A percentile compares a stretch with the other conserved stretches of the same genome.
phyloP scores from a whole-genome alignment of 1,140 invertebrate genomes.

The Pseudomyrmex cubaensis region DNA sequence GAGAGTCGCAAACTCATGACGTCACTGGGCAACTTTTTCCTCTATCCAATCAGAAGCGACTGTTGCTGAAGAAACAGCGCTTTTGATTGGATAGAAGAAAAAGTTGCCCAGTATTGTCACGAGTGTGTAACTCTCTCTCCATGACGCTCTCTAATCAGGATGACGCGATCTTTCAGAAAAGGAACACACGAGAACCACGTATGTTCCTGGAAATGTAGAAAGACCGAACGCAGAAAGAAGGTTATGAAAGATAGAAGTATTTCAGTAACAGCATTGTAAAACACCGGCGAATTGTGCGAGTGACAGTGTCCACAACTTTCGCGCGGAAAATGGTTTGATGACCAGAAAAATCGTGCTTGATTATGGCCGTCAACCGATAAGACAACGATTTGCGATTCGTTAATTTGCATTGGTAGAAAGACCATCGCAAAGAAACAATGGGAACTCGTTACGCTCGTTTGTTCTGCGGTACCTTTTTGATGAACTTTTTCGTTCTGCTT shows the following conservation, averaged over 20 bases:
- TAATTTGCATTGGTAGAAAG: not conserved
- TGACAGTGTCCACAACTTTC: not conserved
- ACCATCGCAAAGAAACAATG: slow-evolving; percentile 47
- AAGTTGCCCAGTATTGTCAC: too few relatives aligned
- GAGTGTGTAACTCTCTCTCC: too few relatives aligned
- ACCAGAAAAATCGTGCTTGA: not conserved
- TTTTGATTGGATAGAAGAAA: too few relatives aligned
- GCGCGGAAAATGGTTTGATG: not conserved
- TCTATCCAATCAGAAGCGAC: too few relatives aligned
- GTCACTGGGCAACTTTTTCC: too few relatives aligned
- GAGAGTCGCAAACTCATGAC: too few relatives aligned
- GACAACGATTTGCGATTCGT: not conserved
- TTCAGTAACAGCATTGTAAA: not conserved
- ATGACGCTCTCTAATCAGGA: not conserved
- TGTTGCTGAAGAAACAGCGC: too few relatives aligned
- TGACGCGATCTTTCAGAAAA: not conserved
- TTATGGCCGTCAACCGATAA: slow-evolving; percentile 12
- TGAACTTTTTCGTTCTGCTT: slow-evolving; percentile 27
- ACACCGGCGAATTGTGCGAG: not conserved
- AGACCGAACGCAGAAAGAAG: not conserved
- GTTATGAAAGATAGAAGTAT: slow-evolving; percentile 25
- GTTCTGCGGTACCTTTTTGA: not conserved
- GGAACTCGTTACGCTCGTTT: slow-evolving; percentile 6
- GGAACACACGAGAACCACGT: not conserved
- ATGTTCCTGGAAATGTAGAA: not conserved